Base-by-base conservation (phyloP, 2,113 vertebrate genomes). In the Echinops telfairi region DNA sequence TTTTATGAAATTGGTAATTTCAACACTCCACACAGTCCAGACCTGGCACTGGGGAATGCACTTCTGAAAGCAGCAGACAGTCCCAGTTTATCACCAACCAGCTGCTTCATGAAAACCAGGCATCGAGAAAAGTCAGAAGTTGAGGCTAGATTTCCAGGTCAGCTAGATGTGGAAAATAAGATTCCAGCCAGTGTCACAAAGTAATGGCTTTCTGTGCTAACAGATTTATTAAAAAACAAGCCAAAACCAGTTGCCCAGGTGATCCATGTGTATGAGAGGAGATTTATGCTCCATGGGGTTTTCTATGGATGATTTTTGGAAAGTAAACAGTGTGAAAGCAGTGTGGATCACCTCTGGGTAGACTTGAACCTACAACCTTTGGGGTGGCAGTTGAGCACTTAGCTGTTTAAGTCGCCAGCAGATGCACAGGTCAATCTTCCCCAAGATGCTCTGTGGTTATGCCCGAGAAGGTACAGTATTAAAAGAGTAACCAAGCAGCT, bases 1-100 rank as follows among this genome's bases (percentile, higher is more conserved):
- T 97, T 96, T 96, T 90, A 95, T 87, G n/a, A 96, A 97, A 97
- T 95, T 96, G 96, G 93, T 97, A 92, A 97, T 97, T 95, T 95
- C 53, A 92, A 68, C 88, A 71, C 66, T 88, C 60, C 31, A 62
- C 77, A 40, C 58, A 90, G 89, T 15, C 80, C 66, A 53, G 33
- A 83, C 71, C 80, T 60, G 76, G 66, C 84, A 33, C 47, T 20
- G 29, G 77, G 71, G 75, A 92, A 91, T 25, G 83, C 47, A 53
- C 64, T 82, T 89, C 31, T 62, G 88, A 71, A 62, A 92, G 43
- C 1, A 83, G 57, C 77, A 85, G 36, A 86, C 87, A 88, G 78
- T 78, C 66, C 88, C 83, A 36, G 87, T 78, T 95, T 83, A 77
- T 95, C 71, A 73, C 60, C 70, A 81, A 81, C 40, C 81, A 83